Conservation (phyloP, 2,888 invertebrate genomes). For the Callinectes sapidus region DNA sequence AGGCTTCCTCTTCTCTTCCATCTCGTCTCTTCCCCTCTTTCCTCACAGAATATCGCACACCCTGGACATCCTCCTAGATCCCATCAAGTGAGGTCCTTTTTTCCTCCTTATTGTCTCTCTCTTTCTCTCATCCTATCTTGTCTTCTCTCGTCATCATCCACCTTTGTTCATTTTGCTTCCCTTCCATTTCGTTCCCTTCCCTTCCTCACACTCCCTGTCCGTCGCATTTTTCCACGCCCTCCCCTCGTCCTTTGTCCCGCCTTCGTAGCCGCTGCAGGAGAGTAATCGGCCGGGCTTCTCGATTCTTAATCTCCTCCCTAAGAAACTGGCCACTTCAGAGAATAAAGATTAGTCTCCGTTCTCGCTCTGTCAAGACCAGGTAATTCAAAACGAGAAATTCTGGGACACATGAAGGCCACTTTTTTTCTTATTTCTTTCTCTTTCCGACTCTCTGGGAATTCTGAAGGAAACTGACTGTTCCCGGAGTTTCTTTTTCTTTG, state of each 20-base stretch:
- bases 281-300: conserved; percentile 22
- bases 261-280: conserved; percentile 1
- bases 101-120: neutral
- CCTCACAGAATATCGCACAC: neutral
- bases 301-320: conserved; percentile 22
- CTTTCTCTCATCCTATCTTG: conserved; percentile 22
- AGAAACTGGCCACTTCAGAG: conserved; percentile 24
- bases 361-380: neutral
- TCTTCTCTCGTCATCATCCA: neutral
- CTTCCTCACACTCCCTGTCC: neutral
- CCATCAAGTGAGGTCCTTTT: neutral
- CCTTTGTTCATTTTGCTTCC: neutral
- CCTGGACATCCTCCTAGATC: neutral
- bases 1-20: neutral
- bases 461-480: conserved; percentile 12
- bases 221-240: conserved; percentile 24
- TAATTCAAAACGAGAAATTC: conserved; percentile 19
- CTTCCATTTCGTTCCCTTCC: conserved; percentile 5
- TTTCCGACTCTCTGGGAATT: neutral
- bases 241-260: conserved; percentile 29
- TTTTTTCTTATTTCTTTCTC: neutral
- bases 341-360: conserved; percentile 11
- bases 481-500: neutral
- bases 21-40: neutral
- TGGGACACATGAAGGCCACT: neutral